A percentile compares a stretch with the other conserved stretches of the same genome.
Conservation (phyloP, 2,113 vertebrate genomes). For the Sturnira hondurensis region DNA sequence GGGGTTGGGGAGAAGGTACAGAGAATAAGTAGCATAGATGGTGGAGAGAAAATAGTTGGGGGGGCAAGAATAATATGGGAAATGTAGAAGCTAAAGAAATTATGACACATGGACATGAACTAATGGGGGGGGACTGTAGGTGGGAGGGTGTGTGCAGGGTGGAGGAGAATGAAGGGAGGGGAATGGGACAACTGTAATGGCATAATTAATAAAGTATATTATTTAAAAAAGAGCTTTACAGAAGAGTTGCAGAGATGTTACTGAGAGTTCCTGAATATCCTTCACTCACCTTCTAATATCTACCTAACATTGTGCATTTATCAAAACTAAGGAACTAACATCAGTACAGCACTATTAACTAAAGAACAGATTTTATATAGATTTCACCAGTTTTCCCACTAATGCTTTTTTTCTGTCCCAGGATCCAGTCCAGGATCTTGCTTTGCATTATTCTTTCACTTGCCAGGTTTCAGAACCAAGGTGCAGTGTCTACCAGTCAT, state of each 20-base stretch:
- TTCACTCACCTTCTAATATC: background rate
- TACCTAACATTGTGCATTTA: background rate
- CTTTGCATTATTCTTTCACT: background rate
- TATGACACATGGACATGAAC: too few species aligned
- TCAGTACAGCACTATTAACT: background rate
- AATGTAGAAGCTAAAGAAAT: too few species aligned
- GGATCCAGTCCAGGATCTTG: background rate
- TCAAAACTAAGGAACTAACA: background rate
- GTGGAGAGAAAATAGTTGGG: too few species aligned
- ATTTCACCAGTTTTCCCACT: background rate
- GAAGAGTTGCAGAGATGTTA: background rate
- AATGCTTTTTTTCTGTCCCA: background rate
- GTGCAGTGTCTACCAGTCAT: background rate
- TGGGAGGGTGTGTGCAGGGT: too few species aligned
- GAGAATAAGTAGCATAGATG: too few species aligned
- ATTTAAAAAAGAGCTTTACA: background rate
- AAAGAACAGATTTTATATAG: background rate
- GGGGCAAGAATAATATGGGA: too few species aligned
- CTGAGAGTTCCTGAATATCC: background rate
- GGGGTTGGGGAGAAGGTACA: too few species aligned
- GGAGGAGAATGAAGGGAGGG: too few species aligned
- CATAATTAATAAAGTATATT: too few species aligned
- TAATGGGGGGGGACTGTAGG: too few species aligned
- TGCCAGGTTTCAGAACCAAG: background rate
- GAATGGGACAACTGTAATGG: too few species aligned